phyloP scores from a whole-genome alignment of 2,113 vertebrate species.

The Nestor notabilis region DNA sequence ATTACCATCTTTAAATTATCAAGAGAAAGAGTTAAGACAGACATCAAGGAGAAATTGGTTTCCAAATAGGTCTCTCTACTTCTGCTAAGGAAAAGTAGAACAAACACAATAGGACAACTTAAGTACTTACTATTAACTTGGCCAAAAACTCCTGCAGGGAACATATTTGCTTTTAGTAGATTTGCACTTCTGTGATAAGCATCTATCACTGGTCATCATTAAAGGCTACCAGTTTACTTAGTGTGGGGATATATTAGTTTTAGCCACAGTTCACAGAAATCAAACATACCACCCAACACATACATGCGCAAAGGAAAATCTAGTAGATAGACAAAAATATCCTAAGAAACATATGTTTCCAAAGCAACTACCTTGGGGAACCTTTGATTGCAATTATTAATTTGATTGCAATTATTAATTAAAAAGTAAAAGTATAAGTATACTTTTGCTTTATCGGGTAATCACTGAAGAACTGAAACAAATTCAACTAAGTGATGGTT shows the following conservation, averaged over 20 bases:
- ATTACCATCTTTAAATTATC: not conserved
- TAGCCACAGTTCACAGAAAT: not conserved
- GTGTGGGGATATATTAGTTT: not conserved
- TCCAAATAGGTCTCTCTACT: not conserved
- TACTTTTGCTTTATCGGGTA: not conserved
- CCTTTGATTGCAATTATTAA: not conserved
- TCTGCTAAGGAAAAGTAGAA: not conserved
- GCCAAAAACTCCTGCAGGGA: not conserved
- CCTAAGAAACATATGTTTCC: not conserved
- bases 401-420: not conserved
- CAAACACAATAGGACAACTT: not conserved
- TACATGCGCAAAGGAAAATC: not conserved
- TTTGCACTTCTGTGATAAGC: not conserved
- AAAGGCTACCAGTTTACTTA: not conserved
- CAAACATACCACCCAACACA: not conserved
- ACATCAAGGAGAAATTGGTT: not conserved
- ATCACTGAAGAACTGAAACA: not conserved
- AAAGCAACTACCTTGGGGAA: not conserved
- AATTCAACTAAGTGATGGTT: not conserved
- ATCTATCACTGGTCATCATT: not conserved
- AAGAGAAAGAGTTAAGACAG: not conserved
- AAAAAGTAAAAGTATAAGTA: not conserved
- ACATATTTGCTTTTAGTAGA: not conserved
- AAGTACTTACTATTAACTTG: not conserved
- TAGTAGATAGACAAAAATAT: not conserved